Conservation (phyloP, 2,113 vertebrate species). For the Ploceus nigricollis region DNA sequence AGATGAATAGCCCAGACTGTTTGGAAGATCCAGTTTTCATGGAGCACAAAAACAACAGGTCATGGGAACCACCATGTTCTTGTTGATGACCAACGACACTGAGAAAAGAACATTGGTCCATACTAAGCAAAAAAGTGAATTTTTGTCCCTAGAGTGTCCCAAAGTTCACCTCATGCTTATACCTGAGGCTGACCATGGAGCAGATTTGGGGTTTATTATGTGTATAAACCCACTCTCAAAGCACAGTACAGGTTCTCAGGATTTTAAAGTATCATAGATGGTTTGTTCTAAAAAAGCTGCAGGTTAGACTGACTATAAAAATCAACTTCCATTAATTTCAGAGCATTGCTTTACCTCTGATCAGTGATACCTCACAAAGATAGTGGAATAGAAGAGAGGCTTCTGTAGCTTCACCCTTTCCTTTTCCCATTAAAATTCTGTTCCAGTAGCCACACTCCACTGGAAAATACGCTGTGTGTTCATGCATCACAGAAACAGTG, state of each 20-base stretch:
- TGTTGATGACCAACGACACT: neutral
- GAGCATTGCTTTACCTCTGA: neutral
- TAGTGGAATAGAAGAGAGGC: neutral
- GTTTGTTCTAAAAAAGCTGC: neutral
- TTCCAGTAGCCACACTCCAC: neutral
- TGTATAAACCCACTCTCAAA: neutral
- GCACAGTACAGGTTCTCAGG: neutral
- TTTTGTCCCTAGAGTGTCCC: neutral
- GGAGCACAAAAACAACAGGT: neutral
- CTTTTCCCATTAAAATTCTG: neutral
- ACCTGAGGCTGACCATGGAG: neutral
- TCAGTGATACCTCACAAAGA: neutral
- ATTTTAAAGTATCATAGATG: neutral
- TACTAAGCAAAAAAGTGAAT: neutral
- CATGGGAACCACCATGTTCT: neutral
- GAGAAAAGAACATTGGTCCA: neutral
- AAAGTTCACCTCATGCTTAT: neutral
- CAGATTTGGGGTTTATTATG: neutral
- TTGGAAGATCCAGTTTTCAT: neutral
- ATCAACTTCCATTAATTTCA: neutral
- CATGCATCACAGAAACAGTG: neutral
- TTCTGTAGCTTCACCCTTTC: neutral
- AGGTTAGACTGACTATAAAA: neutral
- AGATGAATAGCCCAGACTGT: neutral
- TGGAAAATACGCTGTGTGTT: neutral